Conservation (phyloP, 2,888 invertebrate species). For the Ecliptopera silaceata region DNA sequence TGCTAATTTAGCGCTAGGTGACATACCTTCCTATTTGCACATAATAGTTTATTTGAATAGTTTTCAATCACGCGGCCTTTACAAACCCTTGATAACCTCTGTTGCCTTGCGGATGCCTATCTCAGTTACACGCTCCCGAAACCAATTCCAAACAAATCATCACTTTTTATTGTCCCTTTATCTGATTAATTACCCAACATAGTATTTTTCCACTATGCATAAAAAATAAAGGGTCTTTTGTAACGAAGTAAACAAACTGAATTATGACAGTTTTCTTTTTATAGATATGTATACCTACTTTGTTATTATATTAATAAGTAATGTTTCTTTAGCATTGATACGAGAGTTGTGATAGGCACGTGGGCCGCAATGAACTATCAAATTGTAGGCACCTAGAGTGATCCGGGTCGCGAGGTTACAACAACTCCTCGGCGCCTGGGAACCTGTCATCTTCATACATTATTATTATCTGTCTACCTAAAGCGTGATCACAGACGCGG, state of each 20-base stretch:
- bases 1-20: too few species aligned
- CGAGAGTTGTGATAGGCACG: not conserved
- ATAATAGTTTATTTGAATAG: too few species aligned
- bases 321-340: not conserved
- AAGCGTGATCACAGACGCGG: not conserved
- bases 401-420: constrained; percentile 15
- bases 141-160: constrained; percentile 4
- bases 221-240: constrained; percentile 6
- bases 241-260: constrained; percentile 4
- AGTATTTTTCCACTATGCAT: constrained; percentile 4
- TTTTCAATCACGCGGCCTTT: constrained; percentile 35
- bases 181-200: not conserved
- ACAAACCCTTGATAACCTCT: constrained; percentile 48
- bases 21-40: too few species aligned
- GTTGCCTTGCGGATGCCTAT: constrained; percentile 66
- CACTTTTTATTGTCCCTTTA: not conserved
- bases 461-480: not conserved
- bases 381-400: not conserved
- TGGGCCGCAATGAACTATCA: not conserved
- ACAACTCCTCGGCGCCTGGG: not conserved
- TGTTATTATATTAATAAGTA: constrained; percentile 1
- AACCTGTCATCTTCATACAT: constrained; percentile 1
- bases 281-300: not conserved
- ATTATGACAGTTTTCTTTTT: constrained; percentile 6
- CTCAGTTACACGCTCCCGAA: constrained; percentile 3